A percentile compares a stretch with the other conserved stretches of the same genome.
These are phyloP conservation scores for Drosophila tristis DNA, from an alignment of 1,140 invertebrate species.

Conservation along the genomic window DNA sequence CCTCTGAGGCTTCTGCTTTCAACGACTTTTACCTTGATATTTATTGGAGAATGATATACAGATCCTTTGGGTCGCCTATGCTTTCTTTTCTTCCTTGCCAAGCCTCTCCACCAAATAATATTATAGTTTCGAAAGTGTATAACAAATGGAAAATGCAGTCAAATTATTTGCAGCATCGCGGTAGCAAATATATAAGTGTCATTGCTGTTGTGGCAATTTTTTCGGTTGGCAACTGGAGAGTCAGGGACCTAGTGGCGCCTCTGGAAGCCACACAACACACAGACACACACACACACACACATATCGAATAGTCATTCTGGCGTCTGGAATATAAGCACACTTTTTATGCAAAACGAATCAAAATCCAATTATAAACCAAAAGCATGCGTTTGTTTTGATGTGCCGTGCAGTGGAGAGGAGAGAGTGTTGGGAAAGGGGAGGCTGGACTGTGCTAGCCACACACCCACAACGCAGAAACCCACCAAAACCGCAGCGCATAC, in stretches of 20 bases:
- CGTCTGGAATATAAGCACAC: constrained; percentile 42
- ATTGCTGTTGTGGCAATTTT: constrained; percentile 14
- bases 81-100: too few relatives aligned
- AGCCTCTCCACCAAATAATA: constrained; percentile 4
- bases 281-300: constrained; percentile 2
- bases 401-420: too few relatives aligned
- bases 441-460: not conserved
- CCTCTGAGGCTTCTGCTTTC: too few relatives aligned
- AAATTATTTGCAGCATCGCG: constrained; percentile 31
- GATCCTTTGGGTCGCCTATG: too few relatives aligned
- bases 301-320: constrained; percentile 35
- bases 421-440: constrained; percentile 4
- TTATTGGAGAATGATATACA: too few relatives aligned
- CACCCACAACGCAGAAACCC: not conserved
- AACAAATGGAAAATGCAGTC: constrained; percentile 35
- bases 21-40: too few relatives aligned
- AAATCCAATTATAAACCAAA: constrained; percentile 60
- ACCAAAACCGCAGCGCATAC: constrained; percentile 38
- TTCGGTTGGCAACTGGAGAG: constrained; percentile 16
- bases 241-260: constrained; percentile 33
- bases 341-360: constrained; percentile 65
- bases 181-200: constrained; percentile 5
- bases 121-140: too few relatives aligned
- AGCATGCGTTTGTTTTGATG: constrained; percentile 19
- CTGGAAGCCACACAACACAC: constrained; percentile 48